Conservation (phyloP, 2,888 invertebrate genomes). For the Hirtodrosophila duncani region DNA sequence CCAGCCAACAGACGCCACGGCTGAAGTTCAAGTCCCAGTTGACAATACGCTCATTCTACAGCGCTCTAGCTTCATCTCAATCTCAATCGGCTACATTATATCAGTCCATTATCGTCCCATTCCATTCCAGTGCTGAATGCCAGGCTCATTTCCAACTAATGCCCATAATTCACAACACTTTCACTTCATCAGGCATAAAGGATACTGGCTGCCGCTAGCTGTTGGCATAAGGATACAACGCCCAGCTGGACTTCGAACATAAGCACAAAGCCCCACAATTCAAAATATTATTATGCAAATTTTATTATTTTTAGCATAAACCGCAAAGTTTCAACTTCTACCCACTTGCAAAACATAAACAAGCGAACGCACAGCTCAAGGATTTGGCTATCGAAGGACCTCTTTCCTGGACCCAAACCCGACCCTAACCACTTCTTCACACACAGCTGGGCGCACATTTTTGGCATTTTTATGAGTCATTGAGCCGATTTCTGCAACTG, state of each 20-base stretch:
- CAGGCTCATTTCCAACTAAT: conserved; percentile 40
- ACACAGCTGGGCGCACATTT: conserved; percentile 61
- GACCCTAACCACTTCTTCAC: conserved; percentile 2
- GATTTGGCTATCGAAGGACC: conserved; percentile 26
- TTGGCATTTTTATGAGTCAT: conserved; percentile 71
- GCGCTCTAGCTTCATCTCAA: not conserved
- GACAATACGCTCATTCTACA: conserved; percentile 30
- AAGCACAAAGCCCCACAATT: conserved; percentile 51
- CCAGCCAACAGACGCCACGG: conserved; percentile 18
- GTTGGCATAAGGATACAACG: conserved; percentile 35
- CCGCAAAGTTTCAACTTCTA: conserved; percentile 54
- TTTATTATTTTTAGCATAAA: conserved; percentile 72
- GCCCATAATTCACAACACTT: conserved; percentile 70
- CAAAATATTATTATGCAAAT: conserved; percentile 74
- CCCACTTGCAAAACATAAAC: conserved; percentile 39
- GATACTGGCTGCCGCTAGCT: conserved; percentile 32
- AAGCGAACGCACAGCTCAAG: conserved; percentile 30
- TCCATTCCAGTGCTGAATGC: conserved; percentile 18
- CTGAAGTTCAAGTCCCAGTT: conserved; percentile 45
- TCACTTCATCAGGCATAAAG: conserved; percentile 59
- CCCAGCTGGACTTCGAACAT: conserved; percentile 38
- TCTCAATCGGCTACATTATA: conserved; percentile 22
- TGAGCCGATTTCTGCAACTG: conserved; percentile 71
- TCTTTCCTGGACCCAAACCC: conserved; percentile 12
- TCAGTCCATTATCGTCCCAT: conserved; percentile 16